Evolutionary conservation across 2,888 invertebrate species (phyloP).

Genomic region (Eulithis prunata): DNA sequence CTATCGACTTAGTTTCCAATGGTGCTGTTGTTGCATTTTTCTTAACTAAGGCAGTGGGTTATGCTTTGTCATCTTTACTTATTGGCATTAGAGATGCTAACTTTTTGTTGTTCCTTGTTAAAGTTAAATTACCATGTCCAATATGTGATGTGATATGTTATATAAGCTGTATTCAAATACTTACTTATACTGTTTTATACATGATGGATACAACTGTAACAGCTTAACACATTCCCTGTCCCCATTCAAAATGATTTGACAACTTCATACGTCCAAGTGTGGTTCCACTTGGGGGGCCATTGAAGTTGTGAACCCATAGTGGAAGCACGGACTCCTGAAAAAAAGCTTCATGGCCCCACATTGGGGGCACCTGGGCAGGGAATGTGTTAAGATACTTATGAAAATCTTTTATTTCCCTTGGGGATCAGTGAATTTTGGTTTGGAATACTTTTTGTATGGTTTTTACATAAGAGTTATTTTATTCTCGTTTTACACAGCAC

Average conservation of each 20-base stretch:
- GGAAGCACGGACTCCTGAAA: too few relatives aligned
- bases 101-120: background rate
- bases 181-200: background rate
- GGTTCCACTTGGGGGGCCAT: too few relatives aligned
- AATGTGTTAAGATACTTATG: background rate
- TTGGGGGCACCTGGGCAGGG: too few relatives aligned
- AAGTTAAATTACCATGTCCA: conserved; percentile 8
- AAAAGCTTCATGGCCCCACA: too few relatives aligned
- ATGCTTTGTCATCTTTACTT: too few relatives aligned
- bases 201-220: background rate
- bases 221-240: too few relatives aligned
- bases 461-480: conserved; percentile 54
- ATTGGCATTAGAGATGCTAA: background rate
- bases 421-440: conserved; percentile 29
- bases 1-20: too few relatives aligned
- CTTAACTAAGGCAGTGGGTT: too few relatives aligned
- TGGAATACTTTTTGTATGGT: conserved; percentile 38
- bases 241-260: too few relatives aligned
- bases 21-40: too few relatives aligned
- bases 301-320: too few relatives aligned
- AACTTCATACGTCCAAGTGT: too few relatives aligned
- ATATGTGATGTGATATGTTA: background rate
- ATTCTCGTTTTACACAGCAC: conserved; percentile 48
- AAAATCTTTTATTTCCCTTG: conserved; percentile 9
- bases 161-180: background rate